Evolutionary conservation across 2,797 vertebrate genomes (phyloP).

Genomic region (Gymnoscopelus microlampas): DNA sequence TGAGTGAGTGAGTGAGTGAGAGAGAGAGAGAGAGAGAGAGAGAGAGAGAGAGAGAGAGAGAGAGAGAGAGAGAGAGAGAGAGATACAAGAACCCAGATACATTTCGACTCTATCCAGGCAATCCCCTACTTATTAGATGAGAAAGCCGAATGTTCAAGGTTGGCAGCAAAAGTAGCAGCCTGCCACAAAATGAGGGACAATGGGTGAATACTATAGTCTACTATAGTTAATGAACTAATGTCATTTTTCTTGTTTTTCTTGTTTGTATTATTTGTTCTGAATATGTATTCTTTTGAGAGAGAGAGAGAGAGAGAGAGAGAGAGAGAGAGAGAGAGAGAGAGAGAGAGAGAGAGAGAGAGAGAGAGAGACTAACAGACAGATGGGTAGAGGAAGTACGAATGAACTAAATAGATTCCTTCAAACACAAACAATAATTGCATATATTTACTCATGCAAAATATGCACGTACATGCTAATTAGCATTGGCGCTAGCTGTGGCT

Average conservation of each 20-base stretch:
- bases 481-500: neutral
- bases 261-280: too few relatives aligned
- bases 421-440: too few relatives aligned
- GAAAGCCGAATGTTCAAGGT: too few relatives aligned
- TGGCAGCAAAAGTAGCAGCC: too few relatives aligned
- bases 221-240: too few relatives aligned
- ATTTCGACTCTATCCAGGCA: too few relatives aligned
- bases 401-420: neutral
- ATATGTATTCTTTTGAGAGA: neutral
- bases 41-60: neutral
- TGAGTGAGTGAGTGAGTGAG: neutral
- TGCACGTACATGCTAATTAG: neutral
- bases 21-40: neutral
- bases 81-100: neutral
- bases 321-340: neutral
- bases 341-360: neutral
- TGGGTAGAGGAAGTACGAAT: neutral
- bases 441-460: neutral
- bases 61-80: neutral
- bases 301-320: neutral
- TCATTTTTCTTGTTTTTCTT: too few relatives aligned
- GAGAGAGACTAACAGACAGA: neutral
- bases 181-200: too few relatives aligned
- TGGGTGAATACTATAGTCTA: too few relatives aligned
- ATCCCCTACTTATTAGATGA: too few relatives aligned